phyloP scores from a whole-genome alignment of 2,113 vertebrate species.

The Passerina amoena region DNA sequence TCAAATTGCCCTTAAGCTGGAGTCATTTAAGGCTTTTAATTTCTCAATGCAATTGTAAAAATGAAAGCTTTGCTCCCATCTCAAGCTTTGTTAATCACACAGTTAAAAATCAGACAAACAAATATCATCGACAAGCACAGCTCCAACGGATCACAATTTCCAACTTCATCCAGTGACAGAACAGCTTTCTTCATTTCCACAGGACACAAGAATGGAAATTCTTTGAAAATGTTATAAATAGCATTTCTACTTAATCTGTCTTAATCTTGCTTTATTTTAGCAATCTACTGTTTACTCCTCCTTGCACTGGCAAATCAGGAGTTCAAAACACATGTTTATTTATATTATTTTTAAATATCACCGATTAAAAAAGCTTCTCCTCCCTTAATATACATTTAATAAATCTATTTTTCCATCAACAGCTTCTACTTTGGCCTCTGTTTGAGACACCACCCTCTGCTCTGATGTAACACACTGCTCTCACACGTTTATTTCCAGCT shows the following conservation, averaged over 20 bases:
- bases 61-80: constrained; percentile 3
- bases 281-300: neutral
- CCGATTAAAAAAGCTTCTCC: neutral
- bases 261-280: neutral
- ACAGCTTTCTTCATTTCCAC: neutral
- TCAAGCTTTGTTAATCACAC: neutral
- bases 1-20: constrained; percentile 13
- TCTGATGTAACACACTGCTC: neutral
- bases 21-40: constrained; percentile 28
- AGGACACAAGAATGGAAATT: neutral
- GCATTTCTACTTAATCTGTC: neutral
- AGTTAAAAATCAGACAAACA: neutral
- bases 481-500: neutral
- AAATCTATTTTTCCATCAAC: neutral
- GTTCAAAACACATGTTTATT: neutral
- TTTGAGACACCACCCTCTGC: neutral
- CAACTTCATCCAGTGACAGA: neutral
- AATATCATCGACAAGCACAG: neutral
- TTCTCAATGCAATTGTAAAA: constrained; percentile 28
- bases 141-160: neutral
- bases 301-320: neutral
- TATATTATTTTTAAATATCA: neutral
- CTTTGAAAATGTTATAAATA: neutral
- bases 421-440: neutral
- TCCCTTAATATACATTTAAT: neutral